Base-by-base conservation (phyloP, 1,140 invertebrate genomes). In the Apolygus lucorum region DNA sequence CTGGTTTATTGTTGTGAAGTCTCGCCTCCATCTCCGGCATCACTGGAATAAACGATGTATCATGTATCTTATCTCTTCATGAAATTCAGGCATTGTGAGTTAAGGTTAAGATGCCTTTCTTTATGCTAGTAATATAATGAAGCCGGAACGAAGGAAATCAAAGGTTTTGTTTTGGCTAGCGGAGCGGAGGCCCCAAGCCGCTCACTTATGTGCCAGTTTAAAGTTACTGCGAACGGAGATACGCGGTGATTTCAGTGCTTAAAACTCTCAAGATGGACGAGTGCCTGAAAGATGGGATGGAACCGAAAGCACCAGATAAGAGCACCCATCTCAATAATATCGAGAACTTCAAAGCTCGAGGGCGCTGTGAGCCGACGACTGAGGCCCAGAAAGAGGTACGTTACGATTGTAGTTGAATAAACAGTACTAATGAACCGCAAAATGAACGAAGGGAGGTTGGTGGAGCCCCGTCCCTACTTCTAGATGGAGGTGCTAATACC, bases 221-320 rank as follows among this genome's bases (percentile, higher is more conserved):
- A 59, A 59, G 4, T 22, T 59, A 4, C 2, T 59, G 8, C 4
- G 4, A 21, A 4, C 22, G 54, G 54, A 59, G 54, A 11, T 59
- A 59, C 54, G 54, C 54, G 54, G 54, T 59, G 22, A 59, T 59
- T 59, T 11, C 22, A 17, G 54, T 59, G 42, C n/a, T 59, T 63
- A 68, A 73, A 64, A 65, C 71, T 81, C 22, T 59, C 80, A 86
- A 86, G 79, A 87, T 88, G 85, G 85, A 84, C 82, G 84, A 85
- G 82, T 84, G 84, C 80, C 85, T 85, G 78, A 85, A 86, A 77
- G 83, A 87, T 80, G 84, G 86, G 80, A 85, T 84, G 80, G 84
- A 86, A 81, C 84, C 85, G 63, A 85, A 86, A 79, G 84, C 85
- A 72, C 84, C 85, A 74, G 85, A 87, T 81, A 73, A 73, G 67